These are phyloP conservation scores for Labia minor DNA, from an alignment of 2,888 invertebrate genomes.

Conservation along the genomic window DNA sequence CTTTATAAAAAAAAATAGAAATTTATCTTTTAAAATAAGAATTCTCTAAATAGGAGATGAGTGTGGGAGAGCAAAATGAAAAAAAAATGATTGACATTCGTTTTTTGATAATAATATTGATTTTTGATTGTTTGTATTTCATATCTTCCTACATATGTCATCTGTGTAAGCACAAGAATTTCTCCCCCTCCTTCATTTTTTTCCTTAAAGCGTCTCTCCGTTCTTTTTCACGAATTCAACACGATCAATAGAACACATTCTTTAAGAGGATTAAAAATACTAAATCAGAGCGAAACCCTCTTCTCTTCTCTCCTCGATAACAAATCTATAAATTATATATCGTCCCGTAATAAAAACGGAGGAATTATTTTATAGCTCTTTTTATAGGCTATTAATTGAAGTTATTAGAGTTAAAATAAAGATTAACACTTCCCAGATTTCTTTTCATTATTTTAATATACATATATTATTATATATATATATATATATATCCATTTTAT, in stretches of 20 bases:
- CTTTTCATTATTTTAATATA: too few relatives aligned
- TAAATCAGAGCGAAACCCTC: background rate
- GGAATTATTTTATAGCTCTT: background rate
- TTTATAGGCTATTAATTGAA: too few relatives aligned
- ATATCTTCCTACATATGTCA: conserved; percentile 2
- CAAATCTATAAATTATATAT: background rate
- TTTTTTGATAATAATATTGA: conserved; percentile 6
- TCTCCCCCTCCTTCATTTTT: background rate
- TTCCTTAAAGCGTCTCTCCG: background rate
- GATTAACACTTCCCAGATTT: too few relatives aligned
- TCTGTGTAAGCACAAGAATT: conserved; percentile 1
- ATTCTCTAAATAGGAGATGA: background rate
- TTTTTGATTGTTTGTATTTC: background rate
- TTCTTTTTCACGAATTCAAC: too few relatives aligned
- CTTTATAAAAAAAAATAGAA: too few relatives aligned
- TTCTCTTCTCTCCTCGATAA: background rate
- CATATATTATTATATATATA: too few relatives aligned
- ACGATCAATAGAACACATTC: background rate
- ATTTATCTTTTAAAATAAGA: background rate
- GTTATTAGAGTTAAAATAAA: too few relatives aligned
- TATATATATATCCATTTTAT: too few relatives aligned
- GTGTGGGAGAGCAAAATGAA: background rate
- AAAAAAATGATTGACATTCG: conserved; percentile 13
- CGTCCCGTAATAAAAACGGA: background rate
- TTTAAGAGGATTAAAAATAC: conserved; percentile 13